Evolutionary conservation across 37 sponge, comb jelly and placozoan species (phyloP).

Genomic region (Theonella swinhoei): DNA sequence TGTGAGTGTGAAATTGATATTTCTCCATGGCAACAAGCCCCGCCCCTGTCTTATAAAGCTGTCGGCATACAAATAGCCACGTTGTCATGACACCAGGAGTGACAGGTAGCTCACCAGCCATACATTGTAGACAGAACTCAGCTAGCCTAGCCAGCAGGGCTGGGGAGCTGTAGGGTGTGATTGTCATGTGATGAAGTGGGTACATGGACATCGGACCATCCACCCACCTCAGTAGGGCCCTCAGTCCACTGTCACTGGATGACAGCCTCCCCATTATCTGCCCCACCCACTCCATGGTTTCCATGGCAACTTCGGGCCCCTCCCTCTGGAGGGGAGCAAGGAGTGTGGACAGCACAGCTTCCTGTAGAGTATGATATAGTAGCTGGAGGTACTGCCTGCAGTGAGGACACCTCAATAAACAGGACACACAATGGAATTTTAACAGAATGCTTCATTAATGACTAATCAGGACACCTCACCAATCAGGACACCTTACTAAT

Average conservation of each 20-base stretch:
- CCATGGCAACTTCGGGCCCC: background rate
- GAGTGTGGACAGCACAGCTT: background rate
- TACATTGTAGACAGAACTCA: no score
- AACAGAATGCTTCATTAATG: no score
- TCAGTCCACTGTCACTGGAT: background rate
- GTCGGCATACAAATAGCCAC: constrained; percentile 82
- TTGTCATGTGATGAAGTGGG: no score
- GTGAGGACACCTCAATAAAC: no score
- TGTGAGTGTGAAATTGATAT: constrained; percentile 64
- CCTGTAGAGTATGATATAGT: no score
- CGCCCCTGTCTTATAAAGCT: constrained; percentile 83
- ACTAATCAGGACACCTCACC: no score
- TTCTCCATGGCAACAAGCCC: constrained; percentile 61
- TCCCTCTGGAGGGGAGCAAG: background rate
- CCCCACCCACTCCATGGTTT: background rate
- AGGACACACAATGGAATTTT: no score
- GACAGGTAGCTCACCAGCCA: background rate
- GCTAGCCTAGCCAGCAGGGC: constrained; percentile 14
- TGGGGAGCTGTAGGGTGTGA: no score
- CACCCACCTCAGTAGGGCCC: background rate
- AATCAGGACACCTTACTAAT: no score
- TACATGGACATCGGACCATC: no score
- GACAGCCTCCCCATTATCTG: background rate
- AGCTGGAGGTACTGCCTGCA: no score
- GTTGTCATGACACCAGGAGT: constrained; percentile 40